Conservation (phyloP, 2,888 invertebrate genomes). For the Piscicola geometra region DNA sequence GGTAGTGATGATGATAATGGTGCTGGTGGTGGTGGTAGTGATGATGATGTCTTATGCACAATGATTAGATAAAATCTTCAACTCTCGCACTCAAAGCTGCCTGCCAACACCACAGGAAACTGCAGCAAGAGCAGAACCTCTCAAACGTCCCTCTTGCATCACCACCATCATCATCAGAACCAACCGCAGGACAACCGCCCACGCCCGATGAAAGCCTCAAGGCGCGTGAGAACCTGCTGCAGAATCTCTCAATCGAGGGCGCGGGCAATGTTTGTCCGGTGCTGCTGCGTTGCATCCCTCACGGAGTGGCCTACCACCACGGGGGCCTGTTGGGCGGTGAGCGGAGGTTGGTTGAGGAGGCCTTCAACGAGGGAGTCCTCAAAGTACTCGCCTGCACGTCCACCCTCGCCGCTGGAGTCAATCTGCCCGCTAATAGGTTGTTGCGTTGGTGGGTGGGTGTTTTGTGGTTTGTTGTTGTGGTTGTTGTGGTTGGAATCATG, state of each 20-base stretch:
- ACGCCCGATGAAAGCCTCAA: slow-evolving; percentile 38
- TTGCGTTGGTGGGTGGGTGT: background rate
- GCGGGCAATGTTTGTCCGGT: slow-evolving; percentile 65
- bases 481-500: too few relatives aligned
- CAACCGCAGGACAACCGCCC: background rate
- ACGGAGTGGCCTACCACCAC: slow-evolving; percentile 89
- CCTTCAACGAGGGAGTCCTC: slow-evolving; percentile 73
- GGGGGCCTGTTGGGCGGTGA: slow-evolving; percentile 64
- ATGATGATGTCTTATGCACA: too few relatives aligned
- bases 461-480: background rate
- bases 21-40: too few relatives aligned
- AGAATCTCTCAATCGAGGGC: slow-evolving; percentile 66
- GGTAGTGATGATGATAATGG: too few relatives aligned
- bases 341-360: slow-evolving; percentile 72
- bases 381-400: slow-evolving; percentile 89
- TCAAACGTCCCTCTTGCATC: background rate
- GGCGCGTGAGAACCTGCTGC: slow-evolving; percentile 62
- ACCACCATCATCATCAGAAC: background rate
- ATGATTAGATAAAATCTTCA: too few relatives aligned
- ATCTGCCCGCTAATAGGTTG: slow-evolving; percentile 79
- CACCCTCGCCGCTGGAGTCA: slow-evolving; percentile 94
- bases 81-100: too few relatives aligned
- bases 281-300: slow-evolving; percentile 63
- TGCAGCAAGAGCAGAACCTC: background rate
- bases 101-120: background rate